Conservation (phyloP, 2,888 invertebrate species). For the Chrysopilus asiliformis region DNA sequence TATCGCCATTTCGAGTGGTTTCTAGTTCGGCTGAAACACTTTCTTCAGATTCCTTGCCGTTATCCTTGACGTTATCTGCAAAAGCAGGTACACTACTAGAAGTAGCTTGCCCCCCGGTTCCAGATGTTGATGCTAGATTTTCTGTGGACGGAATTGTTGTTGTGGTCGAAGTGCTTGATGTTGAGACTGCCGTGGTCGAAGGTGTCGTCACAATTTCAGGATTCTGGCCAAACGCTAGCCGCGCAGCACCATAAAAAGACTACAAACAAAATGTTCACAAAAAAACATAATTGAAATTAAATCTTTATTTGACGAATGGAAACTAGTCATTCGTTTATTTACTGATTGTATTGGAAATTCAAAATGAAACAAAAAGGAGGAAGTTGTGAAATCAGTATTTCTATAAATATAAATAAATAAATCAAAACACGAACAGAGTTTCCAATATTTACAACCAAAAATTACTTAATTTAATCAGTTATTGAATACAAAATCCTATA, state of each 20-base stretch:
- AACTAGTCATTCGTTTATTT: no score
- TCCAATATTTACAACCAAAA: no score
- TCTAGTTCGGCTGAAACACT: constrained; percentile 23
- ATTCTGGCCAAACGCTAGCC: constrained; percentile 39
- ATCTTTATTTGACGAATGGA: background rate
- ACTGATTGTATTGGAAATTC: no score
- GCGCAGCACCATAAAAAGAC: constrained; percentile 49
- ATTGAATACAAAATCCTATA: no score
- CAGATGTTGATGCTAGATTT: constrained; percentile 16
- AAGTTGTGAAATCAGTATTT: no score
- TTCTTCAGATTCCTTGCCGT: constrained; percentile 24
- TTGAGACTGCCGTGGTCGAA: constrained; percentile 22
- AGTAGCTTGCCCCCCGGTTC: background rate
- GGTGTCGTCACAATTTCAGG: constrained; percentile 35
- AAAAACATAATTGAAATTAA: background rate
- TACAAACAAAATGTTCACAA: constrained; percentile 21
- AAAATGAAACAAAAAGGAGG: no score
- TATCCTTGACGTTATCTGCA: constrained; percentile 38
- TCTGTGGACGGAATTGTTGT: constrained; percentile 17
- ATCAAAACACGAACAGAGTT: no score
- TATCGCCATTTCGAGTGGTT: constrained; percentile 25
- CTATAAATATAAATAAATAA: no score
- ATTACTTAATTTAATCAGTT: no score
- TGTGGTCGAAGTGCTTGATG: constrained; percentile 13
- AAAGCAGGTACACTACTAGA: constrained; percentile 20